These are phyloP conservation scores for Lacerta bilineata DNA, from an alignment of 2,797 vertebrate genomes.

Conservation along the genomic window DNA sequence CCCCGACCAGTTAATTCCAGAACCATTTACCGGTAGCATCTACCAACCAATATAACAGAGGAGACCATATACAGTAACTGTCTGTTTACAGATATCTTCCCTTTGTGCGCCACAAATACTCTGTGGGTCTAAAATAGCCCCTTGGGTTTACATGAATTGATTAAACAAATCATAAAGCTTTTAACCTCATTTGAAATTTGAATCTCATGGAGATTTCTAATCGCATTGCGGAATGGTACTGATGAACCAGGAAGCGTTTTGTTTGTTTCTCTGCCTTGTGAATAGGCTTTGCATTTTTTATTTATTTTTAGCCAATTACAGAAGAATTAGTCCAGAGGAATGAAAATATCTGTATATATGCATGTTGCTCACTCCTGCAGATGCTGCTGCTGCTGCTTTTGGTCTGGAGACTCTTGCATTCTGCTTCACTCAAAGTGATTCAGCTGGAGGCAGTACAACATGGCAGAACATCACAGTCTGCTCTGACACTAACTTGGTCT, in stretches of 20 bases:
- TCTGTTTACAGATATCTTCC: slow-evolving; percentile 56
- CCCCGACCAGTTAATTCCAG: slow-evolving; percentile 15
- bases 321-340: slow-evolving; percentile 51
- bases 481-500: background rate
- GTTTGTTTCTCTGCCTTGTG: slow-evolving; percentile 46
- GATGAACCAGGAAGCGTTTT: slow-evolving; percentile 11
- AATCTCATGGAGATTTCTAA: slow-evolving; percentile 51
- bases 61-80: slow-evolving; percentile 15
- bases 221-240: slow-evolving; percentile 33
- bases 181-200: slow-evolving; percentile 61
- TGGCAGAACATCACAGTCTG: background rate
- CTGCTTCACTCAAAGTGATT: slow-evolving; percentile 4
- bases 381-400: slow-evolving; percentile 47
- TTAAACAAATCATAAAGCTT: slow-evolving; percentile 66
- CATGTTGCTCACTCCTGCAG: slow-evolving; percentile 41
- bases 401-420: background rate
- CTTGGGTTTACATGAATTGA: slow-evolving; percentile 44
- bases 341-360: slow-evolving; percentile 59
- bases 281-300: slow-evolving; percentile 51
- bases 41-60: slow-evolving; percentile 19
- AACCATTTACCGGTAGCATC: rapidly evolving
- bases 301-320: slow-evolving; percentile 61
- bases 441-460: background rate
- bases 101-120: slow-evolving; percentile 20
- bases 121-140: slow-evolving; percentile 58